Conservation (phyloP, 2,797 vertebrate genomes). For the Chrysolophus pictus region DNA sequence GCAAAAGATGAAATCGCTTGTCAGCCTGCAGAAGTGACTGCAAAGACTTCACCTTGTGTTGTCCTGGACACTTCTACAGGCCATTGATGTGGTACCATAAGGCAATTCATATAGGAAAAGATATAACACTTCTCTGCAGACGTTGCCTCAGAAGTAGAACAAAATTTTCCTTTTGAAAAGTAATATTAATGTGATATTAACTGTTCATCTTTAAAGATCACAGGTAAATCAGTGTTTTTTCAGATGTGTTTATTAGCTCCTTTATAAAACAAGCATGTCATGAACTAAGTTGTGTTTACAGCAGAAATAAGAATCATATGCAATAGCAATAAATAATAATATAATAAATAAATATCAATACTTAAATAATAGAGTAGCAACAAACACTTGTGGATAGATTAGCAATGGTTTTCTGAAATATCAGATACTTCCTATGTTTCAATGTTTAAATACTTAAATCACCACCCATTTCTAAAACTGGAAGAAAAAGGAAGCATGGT, state of each 20-base stretch:
- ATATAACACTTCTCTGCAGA: neutral
- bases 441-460: neutral
- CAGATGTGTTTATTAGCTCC: neutral
- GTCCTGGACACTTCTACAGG: neutral
- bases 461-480: neutral
- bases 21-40: neutral
- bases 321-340: neutral
- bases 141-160: neutral
- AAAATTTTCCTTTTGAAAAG: neutral
- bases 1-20: neutral
- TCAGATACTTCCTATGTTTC: slow-evolving; percentile 30
- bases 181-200: neutral
- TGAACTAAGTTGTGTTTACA: neutral
- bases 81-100: neutral
- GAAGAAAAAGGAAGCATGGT: neutral
- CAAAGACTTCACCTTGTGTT: neutral
- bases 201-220: neutral
- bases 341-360: too few relatives aligned
- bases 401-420: slow-evolving; percentile 31
- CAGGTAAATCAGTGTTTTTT: neutral
- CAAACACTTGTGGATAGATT: neutral
- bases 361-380: neutral
- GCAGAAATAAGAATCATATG: neutral
- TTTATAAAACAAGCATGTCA: neutral
- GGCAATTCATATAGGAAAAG: neutral